Conservation (phyloP, 2,113 vertebrate species). For the Semicossyphus pulcher region DNA sequence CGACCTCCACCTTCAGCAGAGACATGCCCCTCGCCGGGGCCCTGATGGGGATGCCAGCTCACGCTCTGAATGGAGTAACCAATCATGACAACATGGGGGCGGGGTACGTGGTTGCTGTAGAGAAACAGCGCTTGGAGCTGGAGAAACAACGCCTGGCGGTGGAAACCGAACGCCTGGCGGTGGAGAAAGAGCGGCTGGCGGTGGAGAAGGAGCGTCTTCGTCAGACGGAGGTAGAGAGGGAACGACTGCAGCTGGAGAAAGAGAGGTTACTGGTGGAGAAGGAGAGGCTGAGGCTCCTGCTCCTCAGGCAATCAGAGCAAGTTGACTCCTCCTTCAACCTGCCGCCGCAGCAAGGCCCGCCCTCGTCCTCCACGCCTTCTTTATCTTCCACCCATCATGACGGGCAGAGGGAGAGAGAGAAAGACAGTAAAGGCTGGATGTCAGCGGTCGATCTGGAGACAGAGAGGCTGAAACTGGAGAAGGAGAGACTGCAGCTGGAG, state of each 20-base stretch:
- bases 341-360: slow-evolving; percentile 68
- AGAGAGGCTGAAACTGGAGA: slow-evolving; percentile 91
- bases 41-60: slow-evolving; percentile 25
- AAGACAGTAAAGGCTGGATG: slow-evolving; percentile 64
- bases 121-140: slow-evolving; percentile 92
- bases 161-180: slow-evolving; percentile 89
- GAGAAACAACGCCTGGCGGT: slow-evolving; percentile 91
- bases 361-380: slow-evolving; percentile 63
- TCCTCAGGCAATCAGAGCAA: slow-evolving; percentile 85
- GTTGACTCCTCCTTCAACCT: slow-evolving; percentile 52
- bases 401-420: slow-evolving; percentile 50
- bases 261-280: slow-evolving; percentile 90
- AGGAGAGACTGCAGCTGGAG: slow-evolving; percentile 91
- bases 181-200: slow-evolving; percentile 90
- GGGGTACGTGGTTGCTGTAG: slow-evolving; percentile 88
- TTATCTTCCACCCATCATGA: slow-evolving; percentile 35
- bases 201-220: slow-evolving; percentile 90
- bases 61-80: slow-evolving; percentile 17
- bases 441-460: slow-evolving; percentile 88
- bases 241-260: slow-evolving; percentile 90
- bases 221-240: slow-evolving; percentile 88
- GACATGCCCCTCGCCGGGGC: slow-evolving; percentile 42
- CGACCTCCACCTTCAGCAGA: slow-evolving; percentile 67
- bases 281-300: slow-evolving; percentile 86
- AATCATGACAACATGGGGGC: slow-evolving; percentile 79